A percentile compares a stretch with the other conserved stretches of the same genome.
phyloP scores from a whole-genome alignment of 2,888 invertebrate species.

The Agriotes lineatus region DNA sequence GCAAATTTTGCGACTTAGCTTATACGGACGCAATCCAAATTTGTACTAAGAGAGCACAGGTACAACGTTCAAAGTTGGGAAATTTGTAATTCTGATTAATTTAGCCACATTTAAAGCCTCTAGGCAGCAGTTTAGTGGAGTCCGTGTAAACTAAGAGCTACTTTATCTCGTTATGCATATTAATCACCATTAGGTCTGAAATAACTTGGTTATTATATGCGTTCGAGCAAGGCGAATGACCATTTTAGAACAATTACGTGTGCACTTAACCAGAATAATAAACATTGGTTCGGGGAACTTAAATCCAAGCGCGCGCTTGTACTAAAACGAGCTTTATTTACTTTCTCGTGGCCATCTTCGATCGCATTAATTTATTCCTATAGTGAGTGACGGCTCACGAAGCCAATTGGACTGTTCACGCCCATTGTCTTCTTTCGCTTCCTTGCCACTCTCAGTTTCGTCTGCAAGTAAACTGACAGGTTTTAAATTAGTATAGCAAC shows the following conservation, averaged over 20 bases:
- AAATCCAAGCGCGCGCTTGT: slow-evolving; percentile 3
- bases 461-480: slow-evolving; percentile 38
- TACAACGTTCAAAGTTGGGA: slow-evolving; percentile 38
- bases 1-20: slow-evolving; percentile 16
- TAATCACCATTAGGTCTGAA: slow-evolving; percentile 50
- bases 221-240: slow-evolving; percentile 36
- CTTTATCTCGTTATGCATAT: slow-evolving; percentile 50
- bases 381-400: slow-evolving; percentile 51
- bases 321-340: slow-evolving; percentile 18
- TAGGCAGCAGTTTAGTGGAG: slow-evolving; percentile 39
- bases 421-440: slow-evolving; percentile 50
- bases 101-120: slow-evolving; percentile 48
- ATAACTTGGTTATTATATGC: slow-evolving; percentile 46
- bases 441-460: slow-evolving; percentile 30
- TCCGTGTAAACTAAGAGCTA: slow-evolving; percentile 43
- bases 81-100: slow-evolving; percentile 55
- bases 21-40: slow-evolving; percentile 29
- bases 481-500: slow-evolving; percentile 36
- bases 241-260: slow-evolving; percentile 36
- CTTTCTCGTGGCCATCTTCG: slow-evolving; percentile 36
- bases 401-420: slow-evolving; percentile 52
- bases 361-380: slow-evolving; percentile 48
- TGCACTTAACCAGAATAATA: slow-evolving; percentile 31
- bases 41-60: slow-evolving; percentile 32
- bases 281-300: slow-evolving; percentile 24